Conservation (phyloP, 2,888 invertebrate species). For the Schizaphis graminum region DNA sequence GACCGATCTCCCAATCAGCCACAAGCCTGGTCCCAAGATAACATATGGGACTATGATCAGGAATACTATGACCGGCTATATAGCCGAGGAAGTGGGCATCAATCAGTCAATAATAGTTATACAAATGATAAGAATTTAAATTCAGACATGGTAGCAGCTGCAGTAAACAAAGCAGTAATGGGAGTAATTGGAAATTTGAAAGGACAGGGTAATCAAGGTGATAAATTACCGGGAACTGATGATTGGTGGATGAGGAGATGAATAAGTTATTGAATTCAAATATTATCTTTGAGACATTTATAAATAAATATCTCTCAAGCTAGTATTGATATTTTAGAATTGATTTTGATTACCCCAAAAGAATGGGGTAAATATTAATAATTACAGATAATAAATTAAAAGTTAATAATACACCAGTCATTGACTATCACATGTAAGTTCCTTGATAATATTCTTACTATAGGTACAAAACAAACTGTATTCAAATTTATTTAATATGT, state of each 20-base stretch:
- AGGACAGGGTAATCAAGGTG: constrained; percentile 52
- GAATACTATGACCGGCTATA: constrained; percentile 60
- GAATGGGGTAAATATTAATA: not conserved
- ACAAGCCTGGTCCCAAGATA: constrained; percentile 53
- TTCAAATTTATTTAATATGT: not conserved
- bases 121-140: constrained; percentile 60
- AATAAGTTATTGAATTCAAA: not conserved
- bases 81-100: constrained; percentile 49
- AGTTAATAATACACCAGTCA: constrained; percentile 9
- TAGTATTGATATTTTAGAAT: constrained; percentile 4
- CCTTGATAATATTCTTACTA: not conserved
- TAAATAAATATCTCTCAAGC: not conserved
- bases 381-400: not conserved
- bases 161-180: constrained; percentile 67
- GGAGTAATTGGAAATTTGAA: constrained; percentile 67
- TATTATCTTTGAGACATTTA: constrained; percentile 21
- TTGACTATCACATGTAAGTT: constrained; percentile 8
- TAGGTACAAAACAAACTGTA: not conserved
- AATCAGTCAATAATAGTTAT: constrained; percentile 34
- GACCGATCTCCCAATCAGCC: constrained; percentile 62
- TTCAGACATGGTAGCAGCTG: constrained; percentile 66
- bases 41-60: constrained; percentile 63
- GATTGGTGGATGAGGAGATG: constrained; percentile 62
- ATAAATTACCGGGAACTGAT: constrained; percentile 41
- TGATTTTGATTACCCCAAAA: not conserved